Percentiles rank a stretch among this genome's conserved stretches.
Conservation (phyloP, 1,140 invertebrate genomes). For the Drosophila gunungcola region DNA sequence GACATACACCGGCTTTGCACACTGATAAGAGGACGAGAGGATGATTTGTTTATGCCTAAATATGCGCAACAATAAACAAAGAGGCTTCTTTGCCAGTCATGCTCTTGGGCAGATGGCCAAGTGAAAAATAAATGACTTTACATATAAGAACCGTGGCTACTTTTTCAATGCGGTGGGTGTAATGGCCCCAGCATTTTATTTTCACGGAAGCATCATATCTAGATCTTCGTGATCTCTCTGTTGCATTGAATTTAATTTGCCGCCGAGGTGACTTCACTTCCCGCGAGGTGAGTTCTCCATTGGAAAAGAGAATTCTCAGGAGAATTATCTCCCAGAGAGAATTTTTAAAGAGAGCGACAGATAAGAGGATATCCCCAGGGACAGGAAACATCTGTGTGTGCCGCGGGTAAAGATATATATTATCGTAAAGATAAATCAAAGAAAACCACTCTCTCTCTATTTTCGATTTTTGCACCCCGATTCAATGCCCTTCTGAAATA, state of each 20-base stretch:
- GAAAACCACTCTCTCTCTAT: neutral
- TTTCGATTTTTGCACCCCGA: slow-evolving; percentile 1
- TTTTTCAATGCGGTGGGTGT: slow-evolving; percentile 34
- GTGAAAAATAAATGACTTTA: slow-evolving; percentile 45
- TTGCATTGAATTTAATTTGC: slow-evolving; percentile 36
- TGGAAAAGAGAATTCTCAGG: no score
- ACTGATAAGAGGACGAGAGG: slow-evolving; percentile 12
- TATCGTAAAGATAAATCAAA: neutral
- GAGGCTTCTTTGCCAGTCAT: slow-evolving; percentile 66
- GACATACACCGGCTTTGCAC: slow-evolving; percentile 35
- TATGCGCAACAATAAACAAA: slow-evolving; percentile 68
- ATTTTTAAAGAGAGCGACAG: neutral
- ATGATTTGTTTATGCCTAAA: slow-evolving; percentile 48
- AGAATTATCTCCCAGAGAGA: neutral
- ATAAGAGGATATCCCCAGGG: slow-evolving; percentile 31
- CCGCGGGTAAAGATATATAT: slow-evolving; percentile 2
- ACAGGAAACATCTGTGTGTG: slow-evolving; percentile 1
- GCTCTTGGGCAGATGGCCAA: slow-evolving; percentile 76
- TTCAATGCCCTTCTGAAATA: slow-evolving; percentile 44
- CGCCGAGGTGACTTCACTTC: slow-evolving; percentile 25
- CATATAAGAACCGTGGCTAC: slow-evolving; percentile 35
- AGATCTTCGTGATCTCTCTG: slow-evolving; percentile 1
- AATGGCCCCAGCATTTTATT: slow-evolving; percentile 33
- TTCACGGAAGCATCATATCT: slow-evolving; percentile 31
- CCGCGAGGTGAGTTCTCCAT: slow-evolving; percentile 5